Evolutionary conservation across 2,797 vertebrate species (phyloP).

Genomic region (Sus cebifrons): DNA sequence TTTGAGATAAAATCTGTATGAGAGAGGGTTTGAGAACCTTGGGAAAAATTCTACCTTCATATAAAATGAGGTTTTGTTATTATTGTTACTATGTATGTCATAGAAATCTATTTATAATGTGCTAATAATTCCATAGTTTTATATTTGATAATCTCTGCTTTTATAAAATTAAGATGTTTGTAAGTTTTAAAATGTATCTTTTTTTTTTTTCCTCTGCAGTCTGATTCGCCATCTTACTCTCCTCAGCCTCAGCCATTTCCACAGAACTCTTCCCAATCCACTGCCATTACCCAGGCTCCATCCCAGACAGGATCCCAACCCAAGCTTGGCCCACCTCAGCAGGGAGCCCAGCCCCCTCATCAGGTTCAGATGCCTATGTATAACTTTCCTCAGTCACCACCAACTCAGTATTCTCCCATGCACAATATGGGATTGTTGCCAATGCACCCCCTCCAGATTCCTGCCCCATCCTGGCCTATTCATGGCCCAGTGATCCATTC

Average conservation of each 20-base stretch:
- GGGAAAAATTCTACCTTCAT: slow-evolving; percentile 49
- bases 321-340: slow-evolving; percentile 92
- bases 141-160: slow-evolving; percentile 39
- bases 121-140: slow-evolving; percentile 62
- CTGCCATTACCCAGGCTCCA: slow-evolving; percentile 93
- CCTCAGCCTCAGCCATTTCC: slow-evolving; percentile 95
- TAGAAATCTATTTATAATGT: slow-evolving; percentile 51
- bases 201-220: slow-evolving; percentile 90
- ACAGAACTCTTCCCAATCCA: slow-evolving; percentile 92
- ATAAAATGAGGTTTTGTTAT: slow-evolving; percentile 53
- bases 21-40: slow-evolving; percentile 38
- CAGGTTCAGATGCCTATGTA: slow-evolving; percentile 96
- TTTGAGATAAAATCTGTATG: not conserved
- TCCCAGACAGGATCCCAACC: slow-evolving; percentile 92
- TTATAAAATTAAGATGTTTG: slow-evolving; percentile 72
- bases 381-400: slow-evolving; percentile 94
- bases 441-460: slow-evolving; percentile 93
- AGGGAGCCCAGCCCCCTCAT: slow-evolving; percentile 90
- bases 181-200: slow-evolving; percentile 84
- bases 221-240: slow-evolving; percentile 97
- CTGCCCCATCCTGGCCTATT: slow-evolving; percentile 96
- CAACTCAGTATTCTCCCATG: slow-evolving; percentile 95
- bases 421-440: slow-evolving; percentile 95
- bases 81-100: slow-evolving; percentile 6
- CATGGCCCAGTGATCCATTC: slow-evolving; percentile 95